Percentiles rank a stretch among this genome's conserved stretches.
Conservation (phyloP, 2,797 vertebrate genomes). For the Lycodopsis pacificus region DNA sequence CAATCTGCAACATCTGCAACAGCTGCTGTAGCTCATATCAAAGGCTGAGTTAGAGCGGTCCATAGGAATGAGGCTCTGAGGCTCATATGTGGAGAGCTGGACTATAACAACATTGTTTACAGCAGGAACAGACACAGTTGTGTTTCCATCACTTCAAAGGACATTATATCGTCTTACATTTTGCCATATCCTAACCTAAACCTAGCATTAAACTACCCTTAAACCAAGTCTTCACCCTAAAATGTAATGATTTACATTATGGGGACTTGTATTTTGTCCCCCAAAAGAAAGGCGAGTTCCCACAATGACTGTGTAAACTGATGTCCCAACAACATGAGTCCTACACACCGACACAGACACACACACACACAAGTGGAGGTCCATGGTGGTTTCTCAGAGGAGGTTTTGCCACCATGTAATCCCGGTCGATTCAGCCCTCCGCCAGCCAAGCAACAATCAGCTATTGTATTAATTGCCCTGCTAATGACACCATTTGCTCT, state of each 20-base stretch:
- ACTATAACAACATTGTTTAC: conserved; percentile 38
- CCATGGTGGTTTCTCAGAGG: conserved; percentile 46
- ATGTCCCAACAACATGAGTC: background rate
- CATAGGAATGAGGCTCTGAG: conserved; percentile 31
- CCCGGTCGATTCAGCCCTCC: conserved; percentile 62
- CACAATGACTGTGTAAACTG: background rate
- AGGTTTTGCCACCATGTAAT: conserved; percentile 64
- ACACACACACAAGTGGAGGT: conserved; percentile 31
- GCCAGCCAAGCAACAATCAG: conserved; percentile 74
- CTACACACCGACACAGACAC: background rate
- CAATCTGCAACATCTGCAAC: conserved; percentile 14
- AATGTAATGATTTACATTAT: background rate
- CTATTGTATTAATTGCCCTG: conserved; percentile 74
- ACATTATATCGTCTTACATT: background rate
- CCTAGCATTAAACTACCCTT: background rate
- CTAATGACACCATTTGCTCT: conserved; percentile 81
- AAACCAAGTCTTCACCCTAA: background rate
- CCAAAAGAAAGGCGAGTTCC: background rate
- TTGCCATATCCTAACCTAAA: background rate
- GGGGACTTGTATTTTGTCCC: background rate
- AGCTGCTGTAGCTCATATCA: conserved; percentile 23
- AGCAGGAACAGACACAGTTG: background rate
- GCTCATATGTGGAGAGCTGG: conserved; percentile 25
- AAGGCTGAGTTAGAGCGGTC: conserved; percentile 25
- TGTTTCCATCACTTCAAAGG: background rate